Evolutionary conservation across 2,113 vertebrate species (phyloP).

Genomic region (Ciconia boyciana): DNA sequence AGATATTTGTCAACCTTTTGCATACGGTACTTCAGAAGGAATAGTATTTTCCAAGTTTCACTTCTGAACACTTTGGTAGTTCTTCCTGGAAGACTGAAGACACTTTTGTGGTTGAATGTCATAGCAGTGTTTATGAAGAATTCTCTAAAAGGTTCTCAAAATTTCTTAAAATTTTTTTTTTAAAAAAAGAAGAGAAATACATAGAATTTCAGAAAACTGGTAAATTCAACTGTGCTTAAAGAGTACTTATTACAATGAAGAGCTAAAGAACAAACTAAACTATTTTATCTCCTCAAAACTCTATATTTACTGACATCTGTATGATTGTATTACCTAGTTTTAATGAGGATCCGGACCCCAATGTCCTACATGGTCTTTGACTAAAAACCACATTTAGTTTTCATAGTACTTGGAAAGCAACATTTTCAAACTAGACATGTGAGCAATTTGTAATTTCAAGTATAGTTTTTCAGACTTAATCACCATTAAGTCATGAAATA

Average conservation of each 20-base stretch:
- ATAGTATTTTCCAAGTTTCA: neutral
- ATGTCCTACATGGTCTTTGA: neutral
- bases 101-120: neutral
- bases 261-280: neutral
- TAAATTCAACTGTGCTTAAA: neutral
- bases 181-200: neutral
- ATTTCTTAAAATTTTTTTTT: neutral
- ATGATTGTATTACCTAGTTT: neutral
- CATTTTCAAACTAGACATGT: neutral
- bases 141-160: neutral
- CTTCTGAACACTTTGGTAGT: neutral
- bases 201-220: neutral
- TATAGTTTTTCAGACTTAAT: constrained; percentile 23
- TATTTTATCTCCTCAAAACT: neutral
- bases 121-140: neutral
- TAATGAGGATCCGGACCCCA: neutral
- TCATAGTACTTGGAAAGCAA: neutral
- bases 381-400: neutral
- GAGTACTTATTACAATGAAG: neutral
- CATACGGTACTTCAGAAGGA: neutral
- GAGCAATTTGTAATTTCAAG: neutral
- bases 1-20: neutral
- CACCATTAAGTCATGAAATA: constrained; percentile 29
- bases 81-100: neutral
- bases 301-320: neutral